A percentile compares a stretch with the other conserved stretches of the same genome.
phyloP scores from a whole-genome alignment of 2,888 invertebrate genomes.

The Machimus rusticus region DNA sequence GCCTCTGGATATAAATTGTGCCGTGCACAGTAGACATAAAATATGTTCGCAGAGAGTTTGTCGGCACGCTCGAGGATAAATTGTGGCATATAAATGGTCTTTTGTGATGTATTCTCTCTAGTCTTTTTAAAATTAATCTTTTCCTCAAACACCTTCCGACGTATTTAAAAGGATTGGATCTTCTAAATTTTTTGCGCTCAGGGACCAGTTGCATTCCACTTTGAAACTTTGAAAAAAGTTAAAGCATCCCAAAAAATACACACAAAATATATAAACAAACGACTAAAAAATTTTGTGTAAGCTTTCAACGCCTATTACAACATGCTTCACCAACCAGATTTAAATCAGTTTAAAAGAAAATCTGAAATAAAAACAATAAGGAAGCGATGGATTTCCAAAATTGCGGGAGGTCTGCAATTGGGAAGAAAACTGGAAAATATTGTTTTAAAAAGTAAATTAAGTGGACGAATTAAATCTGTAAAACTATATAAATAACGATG shows the following conservation, averaged over 20 bases:
- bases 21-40: neutral
- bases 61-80: neutral
- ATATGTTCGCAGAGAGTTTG: neutral
- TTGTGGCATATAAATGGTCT: neutral
- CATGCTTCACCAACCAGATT: neutral
- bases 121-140: neutral
- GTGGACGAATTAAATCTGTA: neutral
- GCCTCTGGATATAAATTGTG: neutral
- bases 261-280: neutral
- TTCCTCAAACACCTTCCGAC: neutral
- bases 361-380: neutral
- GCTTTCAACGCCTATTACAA: neutral
- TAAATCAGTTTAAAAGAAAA: neutral
- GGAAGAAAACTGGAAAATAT: neutral
- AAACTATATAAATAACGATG: neutral
- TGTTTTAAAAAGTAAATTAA: neutral
- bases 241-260: neutral
- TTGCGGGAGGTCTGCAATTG: neutral
- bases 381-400: neutral
- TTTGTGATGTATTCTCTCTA: neutral
- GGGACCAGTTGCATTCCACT: neutral
- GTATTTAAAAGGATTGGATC: neutral
- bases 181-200: neutral
- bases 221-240: neutral
- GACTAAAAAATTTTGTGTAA: neutral